phyloP scores from a whole-genome alignment of 2,113 vertebrate species.

The Fulmarus glacialis region DNA sequence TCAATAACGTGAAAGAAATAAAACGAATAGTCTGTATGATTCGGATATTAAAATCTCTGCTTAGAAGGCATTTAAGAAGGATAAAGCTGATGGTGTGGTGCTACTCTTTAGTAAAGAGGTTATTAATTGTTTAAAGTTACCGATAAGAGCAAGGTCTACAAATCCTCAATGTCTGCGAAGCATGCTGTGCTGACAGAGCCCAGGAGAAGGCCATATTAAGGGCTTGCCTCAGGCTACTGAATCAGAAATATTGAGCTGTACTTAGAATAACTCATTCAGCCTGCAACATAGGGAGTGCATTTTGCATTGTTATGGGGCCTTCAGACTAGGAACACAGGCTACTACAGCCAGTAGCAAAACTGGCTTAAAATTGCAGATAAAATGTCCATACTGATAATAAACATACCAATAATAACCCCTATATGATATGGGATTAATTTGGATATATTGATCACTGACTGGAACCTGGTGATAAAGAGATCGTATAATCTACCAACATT shows the following conservation, averaged over 20 bases:
- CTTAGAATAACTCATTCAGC: neutral
- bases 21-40: neutral
- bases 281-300: neutral
- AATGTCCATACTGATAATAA: neutral
- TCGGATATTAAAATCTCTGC: neutral
- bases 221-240: neutral
- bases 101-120: neutral
- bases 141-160: neutral
- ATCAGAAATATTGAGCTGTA: neutral
- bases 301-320: neutral
- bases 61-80: neutral
- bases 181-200: neutral
- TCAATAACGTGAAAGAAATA: neutral
- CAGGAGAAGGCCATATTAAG: neutral
- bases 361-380: neutral
- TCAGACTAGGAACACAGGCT: neutral
- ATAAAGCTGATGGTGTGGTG: neutral
- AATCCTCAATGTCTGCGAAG: neutral
- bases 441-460: neutral
- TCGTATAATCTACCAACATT: rapidly evolving
- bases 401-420: neutral
- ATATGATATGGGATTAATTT: neutral
- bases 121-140: neutral
- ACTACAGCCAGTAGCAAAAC: neutral
- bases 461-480: neutral